Evolutionary conservation across 1,140 invertebrate species (phyloP), one percentile per base, ranked within the genome.

Genomic region (Hetaerina americana): DNA sequence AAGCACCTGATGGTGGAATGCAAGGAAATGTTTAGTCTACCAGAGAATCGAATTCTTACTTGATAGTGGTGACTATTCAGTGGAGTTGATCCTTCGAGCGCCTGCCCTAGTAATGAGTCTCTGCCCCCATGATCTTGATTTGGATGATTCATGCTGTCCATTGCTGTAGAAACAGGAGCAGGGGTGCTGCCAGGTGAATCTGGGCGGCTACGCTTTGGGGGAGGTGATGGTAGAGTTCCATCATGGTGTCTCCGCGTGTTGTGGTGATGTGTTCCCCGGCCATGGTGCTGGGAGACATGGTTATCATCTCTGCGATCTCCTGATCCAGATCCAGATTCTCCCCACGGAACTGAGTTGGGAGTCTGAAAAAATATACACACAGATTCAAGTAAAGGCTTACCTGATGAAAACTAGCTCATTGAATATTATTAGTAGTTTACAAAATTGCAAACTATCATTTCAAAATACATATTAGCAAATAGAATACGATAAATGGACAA

Each of bases 31-130:
- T n/a, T n/a, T n/a, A n/a, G n/a, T n/a, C n/a, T n/a, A n/a, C n/a
- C n/a, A n/a, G n/a, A n/a, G n/a, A n/a, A n/a, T n/a, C n/a, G n/a
- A n/a, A n/a, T n/a, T n/a, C 1, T 18, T 49, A 73, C 73, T 28
- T 76, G 74, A 68, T 72, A 72, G 6, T 68, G 67, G 25, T 26
- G 25, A 68, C 67, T 83, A 75, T 84, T 83, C 81, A 85, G 81
- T 80, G 84, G 84, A 0, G 85, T 83, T 31, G 84, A 84, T 70
- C 84, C 87, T 79, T 92, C 90, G 22, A 92, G 80, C 0, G 89
- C 89, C 77, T 92, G 90, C 18, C 89, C 87, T 49, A 92, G 82
- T 24, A 92, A 81, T 0, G 89, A 88, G 68, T 90, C 88, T 72
- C 87, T 84, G 70, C 40, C 40, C 22, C 40, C 40, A 57, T 85